Conservation (phyloP, 2,113 vertebrate species). For the Planiliza haematocheilus region DNA sequence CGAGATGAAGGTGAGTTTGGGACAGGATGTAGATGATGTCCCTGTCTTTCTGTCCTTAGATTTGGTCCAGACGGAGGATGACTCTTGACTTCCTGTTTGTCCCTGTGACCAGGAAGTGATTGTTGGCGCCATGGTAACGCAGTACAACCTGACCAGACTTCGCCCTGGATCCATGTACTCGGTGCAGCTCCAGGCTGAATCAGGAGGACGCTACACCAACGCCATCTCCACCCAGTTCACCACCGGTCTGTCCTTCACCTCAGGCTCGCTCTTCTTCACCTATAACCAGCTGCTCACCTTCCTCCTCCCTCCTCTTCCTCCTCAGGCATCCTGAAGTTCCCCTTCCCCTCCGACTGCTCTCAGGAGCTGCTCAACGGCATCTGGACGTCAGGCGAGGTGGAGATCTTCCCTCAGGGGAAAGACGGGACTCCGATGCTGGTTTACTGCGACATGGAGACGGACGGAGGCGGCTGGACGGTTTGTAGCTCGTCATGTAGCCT, state of each 20-base stretch:
- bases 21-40: too few relatives aligned
- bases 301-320: neutral
- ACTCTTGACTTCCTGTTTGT: neutral
- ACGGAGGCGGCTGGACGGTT: constrained; percentile 87
- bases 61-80: too few relatives aligned
- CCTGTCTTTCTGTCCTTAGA: too few relatives aligned
- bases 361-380: constrained; percentile 88
- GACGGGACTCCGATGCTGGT: constrained; percentile 54
- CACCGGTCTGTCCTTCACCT: constrained; percentile 80
- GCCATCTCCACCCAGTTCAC: constrained; percentile 82
- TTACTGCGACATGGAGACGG: constrained; percentile 85
- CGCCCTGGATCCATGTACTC: constrained; percentile 80
- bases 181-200: constrained; percentile 75
- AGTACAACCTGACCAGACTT: constrained; percentile 80
- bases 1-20: constrained; percentile 81
- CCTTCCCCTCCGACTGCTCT: constrained; percentile 88
- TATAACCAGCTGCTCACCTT: neutral
- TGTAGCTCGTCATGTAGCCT: too few relatives aligned
- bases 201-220: constrained; percentile 27
- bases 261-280: neutral
- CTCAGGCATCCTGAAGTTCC: constrained; percentile 82
- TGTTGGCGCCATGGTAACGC: constrained; percentile 61
- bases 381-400: constrained; percentile 69
- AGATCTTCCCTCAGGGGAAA: constrained; percentile 78
- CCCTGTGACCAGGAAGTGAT: constrained; percentile 79